phyloP scores from a whole-genome alignment of 2,797 vertebrate genomes.

The Pseudomugil gertrudae region DNA sequence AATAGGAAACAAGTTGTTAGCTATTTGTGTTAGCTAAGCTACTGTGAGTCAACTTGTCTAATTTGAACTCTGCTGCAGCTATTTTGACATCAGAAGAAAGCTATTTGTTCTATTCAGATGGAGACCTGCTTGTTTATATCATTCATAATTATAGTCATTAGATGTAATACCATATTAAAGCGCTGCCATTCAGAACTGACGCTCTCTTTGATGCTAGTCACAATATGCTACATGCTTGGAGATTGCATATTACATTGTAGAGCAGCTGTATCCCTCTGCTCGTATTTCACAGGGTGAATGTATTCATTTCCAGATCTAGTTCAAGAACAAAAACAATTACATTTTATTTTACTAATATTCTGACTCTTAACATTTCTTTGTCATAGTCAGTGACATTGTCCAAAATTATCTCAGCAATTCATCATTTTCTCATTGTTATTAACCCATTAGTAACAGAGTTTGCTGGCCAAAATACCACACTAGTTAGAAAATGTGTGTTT shows the following conservation, averaged over 20 bases:
- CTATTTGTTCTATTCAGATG: slow-evolving; percentile 44
- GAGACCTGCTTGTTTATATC: slow-evolving; percentile 24
- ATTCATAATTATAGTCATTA: slow-evolving; percentile 18
- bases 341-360: too few species aligned
- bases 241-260: background rate
- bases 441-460: background rate
- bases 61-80: slow-evolving; percentile 54
- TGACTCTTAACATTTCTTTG: background rate
- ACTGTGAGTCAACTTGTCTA: slow-evolving; percentile 54
- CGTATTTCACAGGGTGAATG: background rate
- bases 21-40: slow-evolving; percentile 36
- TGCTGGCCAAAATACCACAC: background rate
- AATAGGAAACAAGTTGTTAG: slow-evolving; percentile 41
- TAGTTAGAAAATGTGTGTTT: background rate
- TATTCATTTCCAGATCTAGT: background rate
- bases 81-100: slow-evolving; percentile 57
- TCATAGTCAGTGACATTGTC: background rate
- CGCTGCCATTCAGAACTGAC: background rate
- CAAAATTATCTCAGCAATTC: background rate
- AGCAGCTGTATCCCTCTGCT: background rate
- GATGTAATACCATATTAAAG: slow-evolving; percentile 12
- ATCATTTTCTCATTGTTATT: background rate
- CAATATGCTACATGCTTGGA: background rate
- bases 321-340: background rate
- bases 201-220: background rate